Evolutionary conservation across 2,113 vertebrate genomes (phyloP), one percentile per base, ranked within the genome.

Genomic region (Semicossyphus pulcher): DNA sequence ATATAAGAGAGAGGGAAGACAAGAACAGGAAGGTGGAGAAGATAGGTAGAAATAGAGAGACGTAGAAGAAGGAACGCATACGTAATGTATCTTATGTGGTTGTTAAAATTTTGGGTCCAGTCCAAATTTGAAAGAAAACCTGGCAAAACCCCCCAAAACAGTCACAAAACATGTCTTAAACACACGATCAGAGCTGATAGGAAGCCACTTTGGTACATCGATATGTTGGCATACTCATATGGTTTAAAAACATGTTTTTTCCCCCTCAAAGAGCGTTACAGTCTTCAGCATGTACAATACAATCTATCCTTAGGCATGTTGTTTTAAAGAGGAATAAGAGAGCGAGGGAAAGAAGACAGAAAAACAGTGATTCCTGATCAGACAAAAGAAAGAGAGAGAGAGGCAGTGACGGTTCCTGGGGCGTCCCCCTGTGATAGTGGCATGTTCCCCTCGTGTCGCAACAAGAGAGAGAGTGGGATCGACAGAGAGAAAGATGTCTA

Each of bases 401-500:
- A 66, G 45, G 52, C 37, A 53, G 73, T 23, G 32, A 37, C 89
- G 72, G 91, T 93, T 94, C 89, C 87, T 72, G 78, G 88, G 92
- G 89, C 70, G 81, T 92, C 92, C 87, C 75, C 60, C 72, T 72
- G 37, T 86, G 86, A 90, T 88, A 64, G 88, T 78, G 84, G 82
- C 88, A 83, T 91, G 88, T 85, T 91, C 88, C 88, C 91, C 88
- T 91, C 72, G 44, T 92, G 91, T 91, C 86, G 85, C 90, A 64
- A 78, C 56, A 88, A 95, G 83, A 81, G 83, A 49, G 84, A 95
- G 86, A 93, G 92, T 89, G 89, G 94, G 88, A 92, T 91, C 88
- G 90, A 88, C 85, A 51, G 85, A 95, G 88, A 93, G 89, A 92
- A 91, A 86, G 91, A 90, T 89, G 88, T 96, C 93, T 95, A 92